Evolutionary conservation across 92 coral and sea anemone species (phyloP), one percentile per base, ranked within the genome.

Genomic region (Phenganax marumi): DNA sequence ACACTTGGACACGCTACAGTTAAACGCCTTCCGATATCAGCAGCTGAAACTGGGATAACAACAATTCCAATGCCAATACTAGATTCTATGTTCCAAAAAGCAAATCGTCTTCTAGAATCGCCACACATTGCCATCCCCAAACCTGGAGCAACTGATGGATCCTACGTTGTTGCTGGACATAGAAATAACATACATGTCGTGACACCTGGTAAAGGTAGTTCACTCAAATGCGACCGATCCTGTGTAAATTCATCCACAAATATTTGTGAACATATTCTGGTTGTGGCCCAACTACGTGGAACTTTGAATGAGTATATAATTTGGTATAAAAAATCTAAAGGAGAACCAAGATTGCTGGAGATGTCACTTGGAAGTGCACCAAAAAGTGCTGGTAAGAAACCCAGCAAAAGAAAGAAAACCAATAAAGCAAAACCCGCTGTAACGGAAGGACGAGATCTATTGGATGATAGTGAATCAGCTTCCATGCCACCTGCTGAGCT

Each of bases 111-210:
- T 10, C 1, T 77, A 7, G 13, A 60, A 33, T 0, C 43, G 0
- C 73, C 25, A 8, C 76, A 76, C 1, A 39, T 6, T 23, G 78
- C 81, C 64, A 55, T 86, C 19, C 81, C 76, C 1, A 86, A 87
- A 72, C 82, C 85, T 22, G 90, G 87, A 10, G 87, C 90, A 10
- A 33, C 84, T 10, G 85, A 87, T 50, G 88, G 87, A 0, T 87
- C 84, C 2, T 33, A 33, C 43, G 43, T 70, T 13, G 90, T 84
- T 12, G 87, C 90, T 33, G 87, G 87, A 13, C 68, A 33, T 8
- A 77, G 23, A 11, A 84, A 87, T 46, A 84, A 84, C 50, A 21
- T 84, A 0, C 87, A 83, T 76, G 50, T 8, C 62, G 90, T 87
- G 21, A 83, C 56, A 7, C 84, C 83, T 10, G 89, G 88, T 6